These are phyloP conservation scores for Disparrhopalites patrizii DNA, from an alignment of 2,888 invertebrate species.

Conservation along the genomic window DNA sequence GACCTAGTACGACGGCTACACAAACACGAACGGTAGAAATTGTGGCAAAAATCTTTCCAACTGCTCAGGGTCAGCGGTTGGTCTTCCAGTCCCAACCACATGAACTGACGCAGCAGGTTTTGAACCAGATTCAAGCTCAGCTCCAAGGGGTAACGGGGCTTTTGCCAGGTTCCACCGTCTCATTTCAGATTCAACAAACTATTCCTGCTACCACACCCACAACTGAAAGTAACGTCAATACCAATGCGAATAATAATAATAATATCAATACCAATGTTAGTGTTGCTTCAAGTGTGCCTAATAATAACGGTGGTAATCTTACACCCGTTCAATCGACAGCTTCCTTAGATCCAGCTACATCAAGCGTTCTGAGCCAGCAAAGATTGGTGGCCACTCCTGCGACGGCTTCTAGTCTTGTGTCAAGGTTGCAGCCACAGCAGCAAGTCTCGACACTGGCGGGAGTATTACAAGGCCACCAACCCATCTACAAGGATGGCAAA, in stretches of 20 bases:
- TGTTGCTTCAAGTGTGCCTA: background rate
- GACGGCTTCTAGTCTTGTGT: constrained; percentile 31
- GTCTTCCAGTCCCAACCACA: constrained; percentile 21
- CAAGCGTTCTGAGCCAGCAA: background rate
- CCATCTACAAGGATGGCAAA: constrained; percentile 20
- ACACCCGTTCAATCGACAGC: background rate
- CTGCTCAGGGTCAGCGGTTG: constrained; percentile 19
- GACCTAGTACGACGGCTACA: background rate
- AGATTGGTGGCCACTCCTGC: background rate
- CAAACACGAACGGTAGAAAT: constrained; percentile 18
- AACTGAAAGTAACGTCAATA: too few relatives aligned
- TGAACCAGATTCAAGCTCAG: constrained; percentile 27
- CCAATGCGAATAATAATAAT: too few relatives aligned
- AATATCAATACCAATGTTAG: too few relatives aligned
- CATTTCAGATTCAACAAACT: constrained; percentile 25
- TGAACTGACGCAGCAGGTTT: constrained; percentile 22
- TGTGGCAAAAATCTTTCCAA: constrained; percentile 20
- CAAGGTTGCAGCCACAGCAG: constrained; percentile 51
- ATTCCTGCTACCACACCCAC: background rate
- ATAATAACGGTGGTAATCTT: too few relatives aligned
- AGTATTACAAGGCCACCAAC: background rate
- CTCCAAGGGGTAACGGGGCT: constrained; percentile 21
- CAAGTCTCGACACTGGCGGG: constrained; percentile 51
- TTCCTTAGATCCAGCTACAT: background rate
- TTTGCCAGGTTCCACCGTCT: constrained; percentile 10